Evolutionary conservation across 1,140 invertebrate genomes (phyloP).

Genomic region (Caerostris darwini): DNA sequence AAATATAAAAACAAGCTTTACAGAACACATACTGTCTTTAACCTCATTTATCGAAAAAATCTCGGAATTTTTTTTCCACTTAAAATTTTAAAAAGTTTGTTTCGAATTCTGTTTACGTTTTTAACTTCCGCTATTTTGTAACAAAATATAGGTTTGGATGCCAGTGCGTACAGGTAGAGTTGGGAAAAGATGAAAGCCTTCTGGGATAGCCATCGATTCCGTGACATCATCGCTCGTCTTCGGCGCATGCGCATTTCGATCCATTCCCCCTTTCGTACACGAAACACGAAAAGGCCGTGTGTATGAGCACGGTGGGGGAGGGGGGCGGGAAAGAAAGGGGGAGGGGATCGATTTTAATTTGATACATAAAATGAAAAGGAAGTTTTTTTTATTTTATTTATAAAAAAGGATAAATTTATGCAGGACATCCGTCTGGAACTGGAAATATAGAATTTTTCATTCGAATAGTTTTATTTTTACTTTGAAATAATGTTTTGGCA

Average conservation of each 20-base stretch:
- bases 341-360: constrained; percentile 45
- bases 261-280: not conserved
- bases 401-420: not conserved
- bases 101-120: constrained; percentile 24
- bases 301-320: not conserved
- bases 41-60: no score
- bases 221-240: constrained; percentile 49
- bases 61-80: no score
- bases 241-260: constrained; percentile 58
- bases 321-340: not conserved
- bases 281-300: not conserved
- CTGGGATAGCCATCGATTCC: constrained; percentile 61
- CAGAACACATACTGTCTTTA: no score
- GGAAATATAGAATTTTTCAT: no score
- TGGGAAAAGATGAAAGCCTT: constrained; percentile 15
- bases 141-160: constrained; percentile 62
- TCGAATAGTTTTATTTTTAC: no score
- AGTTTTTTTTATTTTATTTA: not conserved
- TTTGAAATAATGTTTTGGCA: no score
- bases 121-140: constrained; percentile 46
- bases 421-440: no score
- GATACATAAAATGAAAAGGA: not conserved
- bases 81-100: not conserved
- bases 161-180: constrained; percentile 67
- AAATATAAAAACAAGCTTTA: not conserved